A percentile compares a stretch with the other conserved stretches of the same genome.
These are phyloP conservation scores for Fopius arisanus DNA, from an alignment of 1,140 invertebrate genomes.

Conservation along the genomic window DNA sequence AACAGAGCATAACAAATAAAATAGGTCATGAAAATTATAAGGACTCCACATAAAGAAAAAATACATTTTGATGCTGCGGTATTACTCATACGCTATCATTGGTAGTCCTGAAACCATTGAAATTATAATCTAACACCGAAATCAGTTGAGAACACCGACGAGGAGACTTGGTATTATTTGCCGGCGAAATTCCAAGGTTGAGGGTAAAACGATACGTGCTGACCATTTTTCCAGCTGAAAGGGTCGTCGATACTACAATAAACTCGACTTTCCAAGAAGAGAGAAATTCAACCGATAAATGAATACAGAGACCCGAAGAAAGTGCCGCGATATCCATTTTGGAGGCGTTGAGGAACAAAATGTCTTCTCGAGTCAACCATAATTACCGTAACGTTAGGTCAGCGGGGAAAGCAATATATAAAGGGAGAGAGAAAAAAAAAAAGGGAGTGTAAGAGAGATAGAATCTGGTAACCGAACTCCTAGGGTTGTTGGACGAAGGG, in stretches of 20 bases:
- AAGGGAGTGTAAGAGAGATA: constrained; percentile 37
- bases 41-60: neutral
- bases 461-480: neutral
- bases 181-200: neutral
- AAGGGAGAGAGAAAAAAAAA: constrained; percentile 12
- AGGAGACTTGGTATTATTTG: neutral
- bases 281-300: neutral
- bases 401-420: constrained; percentile 25
- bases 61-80: neutral
- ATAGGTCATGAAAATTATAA: neutral
- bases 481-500: constrained; percentile 1
- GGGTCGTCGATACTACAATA: neutral
- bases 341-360: constrained; percentile 55
- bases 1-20: neutral
- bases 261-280: neutral
- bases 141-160: neutral
- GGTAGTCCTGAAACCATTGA: neutral
- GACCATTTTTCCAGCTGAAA: too few relatives aligned
- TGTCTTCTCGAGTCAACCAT: constrained; percentile 59
- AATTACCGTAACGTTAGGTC: constrained; percentile 50
- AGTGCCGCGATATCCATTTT: constrained; percentile 49
- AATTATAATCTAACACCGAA: neutral
- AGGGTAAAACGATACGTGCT: neutral
- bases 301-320: constrained; percentile 13
- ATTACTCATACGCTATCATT: neutral